Evolutionary conservation across 2,888 invertebrate species (phyloP).

Genomic region (Lamproptera curius): DNA sequence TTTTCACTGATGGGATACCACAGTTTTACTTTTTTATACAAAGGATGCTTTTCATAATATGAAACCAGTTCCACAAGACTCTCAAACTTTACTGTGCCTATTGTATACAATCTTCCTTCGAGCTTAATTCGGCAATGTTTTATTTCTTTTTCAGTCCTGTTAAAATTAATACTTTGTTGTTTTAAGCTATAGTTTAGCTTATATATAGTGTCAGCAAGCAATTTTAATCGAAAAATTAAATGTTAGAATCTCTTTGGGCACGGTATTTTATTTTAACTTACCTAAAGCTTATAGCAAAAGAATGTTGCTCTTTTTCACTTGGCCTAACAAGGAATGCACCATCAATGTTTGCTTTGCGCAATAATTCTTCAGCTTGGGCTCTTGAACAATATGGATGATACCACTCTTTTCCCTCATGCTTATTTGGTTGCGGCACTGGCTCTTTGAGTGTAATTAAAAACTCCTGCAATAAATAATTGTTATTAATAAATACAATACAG

Average conservation of each 20-base stretch:
- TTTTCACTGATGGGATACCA: constrained; percentile 90
- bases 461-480: constrained; percentile 68
- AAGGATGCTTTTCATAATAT: constrained; percentile 93
- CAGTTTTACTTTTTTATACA: constrained; percentile 94
- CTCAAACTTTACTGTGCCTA: constrained; percentile 96
- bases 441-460: constrained; percentile 92
- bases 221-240: too few species aligned
- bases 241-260: too few species aligned
- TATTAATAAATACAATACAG: too few species aligned
- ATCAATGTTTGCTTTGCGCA: constrained; percentile 90
- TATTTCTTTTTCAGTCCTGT: constrained; percentile 93
- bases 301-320: constrained; percentile 90
- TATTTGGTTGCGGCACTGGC: constrained; percentile 96
- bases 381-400: constrained; percentile 90
- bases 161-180: constrained; percentile 35
- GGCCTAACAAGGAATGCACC: constrained; percentile 97
- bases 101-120: constrained; percentile 93
- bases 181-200: too few species aligned
- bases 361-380: constrained; percentile 91
- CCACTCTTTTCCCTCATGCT: constrained; percentile 96
- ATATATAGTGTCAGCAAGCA: too few species aligned
- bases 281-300: constrained; percentile 97
- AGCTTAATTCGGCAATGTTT: constrained; percentile 97
- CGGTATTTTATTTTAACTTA: too few species aligned
- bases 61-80: constrained; percentile 95